These are phyloP conservation scores for Arvicanthis niloticus DNA, from an alignment of 2,113 vertebrate genomes.

Conservation along the genomic window DNA sequence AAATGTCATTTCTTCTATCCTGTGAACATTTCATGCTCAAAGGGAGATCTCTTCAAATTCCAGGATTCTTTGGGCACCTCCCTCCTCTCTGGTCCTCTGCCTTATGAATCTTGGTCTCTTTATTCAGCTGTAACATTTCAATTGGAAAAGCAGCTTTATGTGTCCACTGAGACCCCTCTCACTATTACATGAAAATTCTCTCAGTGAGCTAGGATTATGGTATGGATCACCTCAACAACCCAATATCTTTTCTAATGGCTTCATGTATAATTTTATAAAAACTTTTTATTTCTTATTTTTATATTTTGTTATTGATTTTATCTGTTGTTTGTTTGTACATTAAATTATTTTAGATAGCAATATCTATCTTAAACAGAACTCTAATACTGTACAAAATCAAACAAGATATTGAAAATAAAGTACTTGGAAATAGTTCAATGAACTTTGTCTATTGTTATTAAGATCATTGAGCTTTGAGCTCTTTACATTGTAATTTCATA, in stretches of 20 bases:
- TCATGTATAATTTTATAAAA: slow-evolving; percentile 19
- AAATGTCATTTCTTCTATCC: neutral
- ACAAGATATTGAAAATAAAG: slow-evolving; percentile 33
- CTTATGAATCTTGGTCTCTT: neutral
- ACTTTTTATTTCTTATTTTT: neutral
- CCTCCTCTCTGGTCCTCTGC: neutral
- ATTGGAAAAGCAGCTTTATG: neutral
- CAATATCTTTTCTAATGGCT: neutral
- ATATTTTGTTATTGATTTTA: neutral
- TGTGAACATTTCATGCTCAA: neutral
- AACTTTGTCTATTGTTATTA: slow-evolving; percentile 3
- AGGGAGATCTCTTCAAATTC: neutral
- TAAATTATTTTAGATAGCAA: slow-evolving; percentile 34
- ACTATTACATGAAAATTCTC: neutral
- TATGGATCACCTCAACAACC: neutral
- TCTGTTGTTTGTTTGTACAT: neutral
- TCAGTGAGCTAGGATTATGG: neutral
- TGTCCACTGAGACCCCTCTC: neutral
- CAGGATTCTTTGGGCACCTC: neutral
- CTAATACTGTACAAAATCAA: slow-evolving; percentile 11
- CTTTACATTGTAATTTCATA: neutral
- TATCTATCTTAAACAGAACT: neutral
- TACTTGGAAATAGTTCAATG: slow-evolving; percentile 7
- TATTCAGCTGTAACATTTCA: neutral
- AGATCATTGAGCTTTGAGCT: neutral